A percentile compares a stretch with the other conserved stretches of the same genome.
Conservation (phyloP, 1,140 invertebrate species). For the Drosophila navojoa region DNA sequence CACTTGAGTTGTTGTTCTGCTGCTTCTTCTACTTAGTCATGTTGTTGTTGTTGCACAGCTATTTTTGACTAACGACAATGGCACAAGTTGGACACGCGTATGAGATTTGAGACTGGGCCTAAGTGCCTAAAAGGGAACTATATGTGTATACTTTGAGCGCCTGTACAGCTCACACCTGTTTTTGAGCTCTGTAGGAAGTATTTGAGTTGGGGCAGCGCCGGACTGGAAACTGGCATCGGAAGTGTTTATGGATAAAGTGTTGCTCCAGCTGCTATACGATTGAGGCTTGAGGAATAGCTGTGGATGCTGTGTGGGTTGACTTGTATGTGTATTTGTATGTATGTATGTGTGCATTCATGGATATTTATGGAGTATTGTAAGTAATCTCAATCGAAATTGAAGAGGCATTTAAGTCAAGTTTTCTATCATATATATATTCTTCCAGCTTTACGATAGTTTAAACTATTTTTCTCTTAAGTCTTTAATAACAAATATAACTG, state of each 20-base stretch:
- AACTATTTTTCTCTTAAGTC: neutral
- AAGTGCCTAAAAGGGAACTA: neutral
- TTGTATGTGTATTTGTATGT: neutral
- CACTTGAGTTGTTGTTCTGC: conserved; percentile 62
- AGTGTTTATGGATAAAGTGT: conserved; percentile 13
- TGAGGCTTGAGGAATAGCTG: too few species aligned
- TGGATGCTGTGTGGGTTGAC: too few species aligned
- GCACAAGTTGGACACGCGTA: conserved; percentile 75
- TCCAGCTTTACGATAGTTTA: too few species aligned
- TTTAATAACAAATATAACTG: too few species aligned
- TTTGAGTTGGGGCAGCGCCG: conserved; percentile 5
- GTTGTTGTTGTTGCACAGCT: conserved; percentile 30
- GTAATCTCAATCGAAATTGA: too few species aligned
- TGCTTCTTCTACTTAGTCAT: conserved; percentile 16
- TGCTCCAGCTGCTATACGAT: conserved; percentile 16
- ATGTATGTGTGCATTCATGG: too few species aligned
- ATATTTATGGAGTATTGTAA: too few species aligned
- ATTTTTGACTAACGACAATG: conserved; percentile 67
- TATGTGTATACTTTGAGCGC: neutral
- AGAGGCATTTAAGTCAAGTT: too few species aligned
- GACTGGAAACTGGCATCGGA: conserved; percentile 4
- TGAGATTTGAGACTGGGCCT: conserved; percentile 48
- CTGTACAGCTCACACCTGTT: conserved; percentile 35
- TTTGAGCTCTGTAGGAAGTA: conserved; percentile 11
- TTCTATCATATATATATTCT: neutral